A percentile compares a stretch with the other conserved stretches of the same genome.
phyloP scores from a whole-genome alignment of 2,888 invertebrate genomes.

The Melitaea athalia region DNA sequence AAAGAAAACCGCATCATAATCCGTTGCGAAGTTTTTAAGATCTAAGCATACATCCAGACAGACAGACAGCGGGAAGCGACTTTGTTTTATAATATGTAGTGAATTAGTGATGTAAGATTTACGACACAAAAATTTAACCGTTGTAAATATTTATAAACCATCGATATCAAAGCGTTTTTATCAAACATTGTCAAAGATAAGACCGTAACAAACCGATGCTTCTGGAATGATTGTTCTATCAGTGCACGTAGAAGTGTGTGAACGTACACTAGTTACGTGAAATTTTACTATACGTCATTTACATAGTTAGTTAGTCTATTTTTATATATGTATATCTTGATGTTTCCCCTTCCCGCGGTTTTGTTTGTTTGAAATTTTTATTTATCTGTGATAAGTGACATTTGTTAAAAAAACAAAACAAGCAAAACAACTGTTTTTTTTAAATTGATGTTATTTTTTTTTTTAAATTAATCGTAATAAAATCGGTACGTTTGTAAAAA shows the following conservation, averaged over 20 bases:
- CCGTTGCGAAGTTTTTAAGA: no score
- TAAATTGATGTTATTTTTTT: no score
- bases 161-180: not conserved
- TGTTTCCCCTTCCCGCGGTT: no score
- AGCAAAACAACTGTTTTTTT: no score
- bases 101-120: not conserved
- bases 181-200: conserved; percentile 1
- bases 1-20: no score
- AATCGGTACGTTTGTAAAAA: no score
- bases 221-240: conserved; percentile 7
- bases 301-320: not conserved
- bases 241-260: not conserved
- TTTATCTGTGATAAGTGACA: no score
- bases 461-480: no score
- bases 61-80: no score
- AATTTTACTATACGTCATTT: not conserved
- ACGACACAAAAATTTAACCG: not conserved
- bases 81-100: no score
- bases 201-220: not conserved
- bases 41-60: no score
- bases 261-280: not conserved
- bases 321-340: not conserved
- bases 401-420: no score
- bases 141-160: not conserved
- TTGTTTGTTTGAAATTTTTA: not conserved